Base-by-base conservation (phyloP, 2,113 vertebrate genomes). In the Coryphaenoides rupestris region DNA sequence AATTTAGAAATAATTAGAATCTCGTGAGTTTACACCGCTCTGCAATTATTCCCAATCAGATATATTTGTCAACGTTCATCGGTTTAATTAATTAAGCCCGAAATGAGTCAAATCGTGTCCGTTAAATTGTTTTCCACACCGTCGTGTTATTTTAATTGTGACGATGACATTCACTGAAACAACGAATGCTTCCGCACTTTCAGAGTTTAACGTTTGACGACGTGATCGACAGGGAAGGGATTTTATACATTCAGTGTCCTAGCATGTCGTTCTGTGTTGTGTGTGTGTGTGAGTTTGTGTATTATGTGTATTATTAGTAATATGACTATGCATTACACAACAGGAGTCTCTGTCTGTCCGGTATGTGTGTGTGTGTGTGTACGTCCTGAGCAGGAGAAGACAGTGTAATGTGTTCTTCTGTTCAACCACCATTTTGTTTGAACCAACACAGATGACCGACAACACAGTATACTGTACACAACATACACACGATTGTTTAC, bases 301-400 rank as follows among this genome's bases (percentile, higher is more conserved):
- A 70, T 59, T 52, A 66, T 65, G 65, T 74, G 69, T 77, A 70
- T 81, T 72, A 86, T 81, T 76, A 79, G 75, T 62, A 86, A 64
- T 72, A 70, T 81, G 84, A 87, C 88, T 91, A 91, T 91, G 90
- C 89, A 91, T 83, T 9, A 40, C 9, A 87, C 55, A 63, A 70
- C 74, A 78, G 75, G 65, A 83, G 46, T 59, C 19, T 71, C 23
- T 62, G 5, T 75, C 55, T 66, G 67, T 77, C 26, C 60, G 72
- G 82, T 89, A 86, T 84, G 84, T 55, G 64, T 63, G 66, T 78
- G 53, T 53, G 21, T 66, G 58, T 13, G 66, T 79, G 74, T 76
- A 71, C n/a, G 64, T 10, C 66, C 60, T 58, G 74, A 40, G 22
- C 13, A 55, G 62, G 9, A 60, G 69, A 65, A 47, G 26, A 59